A percentile compares a stretch with the other conserved stretches of the same genome.
phyloP scores from a whole-genome alignment of 2,888 invertebrate genomes.

The Malthinus flaveolus region DNA sequence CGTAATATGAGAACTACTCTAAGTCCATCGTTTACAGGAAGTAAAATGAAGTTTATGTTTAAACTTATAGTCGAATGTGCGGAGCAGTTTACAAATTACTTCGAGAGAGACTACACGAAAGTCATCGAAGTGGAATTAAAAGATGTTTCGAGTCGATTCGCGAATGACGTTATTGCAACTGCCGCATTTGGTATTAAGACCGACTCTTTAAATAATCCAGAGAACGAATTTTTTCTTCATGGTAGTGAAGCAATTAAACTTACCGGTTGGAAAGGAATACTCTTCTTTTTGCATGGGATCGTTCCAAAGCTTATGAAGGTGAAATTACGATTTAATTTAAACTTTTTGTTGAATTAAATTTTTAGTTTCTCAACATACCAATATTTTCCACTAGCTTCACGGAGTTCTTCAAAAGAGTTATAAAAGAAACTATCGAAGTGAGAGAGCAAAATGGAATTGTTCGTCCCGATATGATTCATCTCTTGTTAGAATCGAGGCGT shows the following conservation, averaged over 20 bases:
- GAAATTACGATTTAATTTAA: background rate
- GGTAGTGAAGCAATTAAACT: conserved; percentile 56
- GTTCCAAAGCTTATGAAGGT: background rate
- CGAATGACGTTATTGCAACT: conserved; percentile 60
- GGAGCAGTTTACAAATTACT: conserved; percentile 35
- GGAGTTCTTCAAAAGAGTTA: conserved; percentile 32
- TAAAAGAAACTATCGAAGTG: conserved; percentile 28
- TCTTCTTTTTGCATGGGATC: background rate
- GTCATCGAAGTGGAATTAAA: conserved; percentile 49
- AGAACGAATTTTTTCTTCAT: conserved; percentile 60
- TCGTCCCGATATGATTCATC: conserved; percentile 23
- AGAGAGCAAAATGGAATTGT: conserved; percentile 9
- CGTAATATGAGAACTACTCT: conserved; percentile 20
- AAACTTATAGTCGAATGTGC: conserved; percentile 23
- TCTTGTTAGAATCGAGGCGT: conserved; percentile 23
- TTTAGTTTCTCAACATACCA: conserved; percentile 13
- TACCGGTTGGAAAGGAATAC: background rate
- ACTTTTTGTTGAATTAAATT: background rate
- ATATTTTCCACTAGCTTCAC: background rate
- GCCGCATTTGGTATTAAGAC: conserved; percentile 59
- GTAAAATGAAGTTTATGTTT: conserved; percentile 24
- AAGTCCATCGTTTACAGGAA: conserved; percentile 25
- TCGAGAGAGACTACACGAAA: conserved; percentile 32
- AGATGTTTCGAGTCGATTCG: conserved; percentile 54
- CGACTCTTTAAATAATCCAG: conserved; percentile 58